These are phyloP conservation scores for Sigmodon hispidus DNA, from an alignment of 2,113 vertebrate genomes.

Conservation along the genomic window DNA sequence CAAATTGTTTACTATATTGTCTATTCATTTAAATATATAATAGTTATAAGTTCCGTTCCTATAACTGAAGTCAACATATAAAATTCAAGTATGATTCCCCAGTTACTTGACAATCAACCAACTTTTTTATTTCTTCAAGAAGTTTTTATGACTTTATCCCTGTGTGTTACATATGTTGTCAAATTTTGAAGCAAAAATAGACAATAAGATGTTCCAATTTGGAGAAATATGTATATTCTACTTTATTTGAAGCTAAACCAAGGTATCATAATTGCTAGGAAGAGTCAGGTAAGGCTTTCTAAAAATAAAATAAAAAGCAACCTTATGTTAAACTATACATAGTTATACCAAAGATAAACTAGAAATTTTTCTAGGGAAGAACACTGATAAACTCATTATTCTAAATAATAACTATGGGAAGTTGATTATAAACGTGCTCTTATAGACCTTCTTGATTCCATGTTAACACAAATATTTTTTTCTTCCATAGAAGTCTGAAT, in stretches of 20 bases:
- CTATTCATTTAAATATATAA: background rate
- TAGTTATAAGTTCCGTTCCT: background rate
- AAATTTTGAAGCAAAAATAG: background rate
- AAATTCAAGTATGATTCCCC: background rate
- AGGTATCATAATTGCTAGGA: background rate
- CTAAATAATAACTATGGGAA: background rate
- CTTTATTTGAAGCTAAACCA: background rate
- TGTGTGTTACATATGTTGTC: background rate
- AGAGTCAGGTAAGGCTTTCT: background rate
- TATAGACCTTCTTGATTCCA: background rate
- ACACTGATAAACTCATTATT: background rate
- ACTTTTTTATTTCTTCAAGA: constrained; percentile 12
- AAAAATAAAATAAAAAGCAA: background rate
- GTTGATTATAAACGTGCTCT: background rate
- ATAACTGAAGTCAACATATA: background rate
- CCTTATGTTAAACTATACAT: background rate
- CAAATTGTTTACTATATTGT: background rate
- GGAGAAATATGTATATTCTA: background rate
- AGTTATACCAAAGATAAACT: background rate
- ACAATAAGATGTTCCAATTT: background rate
- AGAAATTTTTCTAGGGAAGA: background rate
- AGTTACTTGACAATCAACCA: background rate
- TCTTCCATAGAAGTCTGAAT: background rate
- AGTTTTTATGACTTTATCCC: background rate
- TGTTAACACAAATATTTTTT: background rate